phyloP scores from a whole-genome alignment of 1,140 invertebrate species.

The Papilio dardanus region DNA sequence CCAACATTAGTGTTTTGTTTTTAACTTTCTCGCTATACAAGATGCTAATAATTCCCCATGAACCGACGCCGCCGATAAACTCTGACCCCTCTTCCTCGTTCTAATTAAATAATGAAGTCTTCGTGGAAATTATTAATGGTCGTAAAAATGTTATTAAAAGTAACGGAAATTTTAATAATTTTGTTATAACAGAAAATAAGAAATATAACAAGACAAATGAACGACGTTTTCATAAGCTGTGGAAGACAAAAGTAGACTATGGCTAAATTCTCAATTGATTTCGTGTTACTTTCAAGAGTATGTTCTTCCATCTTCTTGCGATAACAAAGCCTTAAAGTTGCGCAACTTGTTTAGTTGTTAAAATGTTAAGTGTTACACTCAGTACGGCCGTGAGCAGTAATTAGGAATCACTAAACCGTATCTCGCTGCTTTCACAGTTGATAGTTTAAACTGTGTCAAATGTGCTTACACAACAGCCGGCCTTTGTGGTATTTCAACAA shows the following conservation, averaged over 20 bases:
- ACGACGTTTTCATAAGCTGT: not conserved
- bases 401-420: slow-evolving; percentile 23
- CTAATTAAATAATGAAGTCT: slow-evolving; percentile 17
- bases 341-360: not conserved
- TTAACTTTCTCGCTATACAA: not conserved
- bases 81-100: slow-evolving; percentile 16
- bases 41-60: slow-evolving; percentile 1
- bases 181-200: not conserved
- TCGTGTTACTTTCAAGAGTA: not conserved
- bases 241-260: not conserved
- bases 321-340: slow-evolving; percentile 3
- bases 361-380: not conserved
- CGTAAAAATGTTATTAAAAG: slow-evolving; percentile 10
- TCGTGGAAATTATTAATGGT: not conserved
- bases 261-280: not conserved
- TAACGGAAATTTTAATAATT: slow-evolving; percentile 24
- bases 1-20: not conserved
- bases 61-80: not conserved
- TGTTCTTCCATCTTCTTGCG: not conserved
- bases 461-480: not conserved
- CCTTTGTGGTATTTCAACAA: not conserved
- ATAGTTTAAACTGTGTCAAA: slow-evolving; percentile 19
- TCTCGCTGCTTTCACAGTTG: slow-evolving; percentile 12
- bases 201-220: not conserved
- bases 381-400: slow-evolving; percentile 11